phyloP scores from a whole-genome alignment of 1,140 invertebrate genomes.

The Ganaspis sp. region DNA sequence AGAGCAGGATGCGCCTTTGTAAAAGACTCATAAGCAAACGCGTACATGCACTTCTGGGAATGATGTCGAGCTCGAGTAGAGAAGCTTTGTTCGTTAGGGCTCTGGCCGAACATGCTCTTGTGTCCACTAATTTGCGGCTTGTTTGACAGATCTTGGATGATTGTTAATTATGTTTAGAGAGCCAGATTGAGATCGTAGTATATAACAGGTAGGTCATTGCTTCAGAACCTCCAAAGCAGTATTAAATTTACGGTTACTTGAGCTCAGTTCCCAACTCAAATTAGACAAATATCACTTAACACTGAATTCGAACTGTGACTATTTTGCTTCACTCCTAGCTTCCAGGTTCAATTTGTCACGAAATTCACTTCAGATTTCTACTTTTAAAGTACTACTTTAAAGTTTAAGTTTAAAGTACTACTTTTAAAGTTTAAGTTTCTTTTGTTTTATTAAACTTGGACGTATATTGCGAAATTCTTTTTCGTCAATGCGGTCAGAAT shows the following conservation, averaged over 20 bases:
- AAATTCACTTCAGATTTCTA: too few species aligned
- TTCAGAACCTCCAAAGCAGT: conserved; percentile 60
- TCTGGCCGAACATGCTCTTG: conserved; percentile 34
- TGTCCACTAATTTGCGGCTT: conserved; percentile 69
- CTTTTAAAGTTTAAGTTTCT: too few species aligned
- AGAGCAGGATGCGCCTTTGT: neutral
- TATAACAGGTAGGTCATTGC: conserved; percentile 34
- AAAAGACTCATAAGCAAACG: conserved; percentile 3
- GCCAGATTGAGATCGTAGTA: conserved; percentile 25
- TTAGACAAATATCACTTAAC: conserved; percentile 66
- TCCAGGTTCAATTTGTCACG: too few species aligned
- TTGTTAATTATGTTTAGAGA: conserved; percentile 71
- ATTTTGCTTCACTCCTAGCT: neutral
- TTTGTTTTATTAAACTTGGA: too few species aligned
- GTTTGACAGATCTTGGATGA: conserved; percentile 70
- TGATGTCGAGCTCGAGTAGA: conserved; percentile 8
- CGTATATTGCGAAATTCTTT: too few species aligned
- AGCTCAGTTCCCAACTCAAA: conserved; percentile 47
- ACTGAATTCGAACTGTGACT: conserved; percentile 20
- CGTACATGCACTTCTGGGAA: neutral
- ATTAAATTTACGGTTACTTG: conserved; percentile 63
- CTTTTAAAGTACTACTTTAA: too few species aligned
- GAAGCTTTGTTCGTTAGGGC: conserved; percentile 39
- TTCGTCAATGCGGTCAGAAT: too few species aligned
- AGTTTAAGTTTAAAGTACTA: too few species aligned